Evolutionary conservation across 92 coral and sea anemone species (phyloP), one percentile per base, ranked within the genome.

Genomic region (Siderastrea radians): DNA sequence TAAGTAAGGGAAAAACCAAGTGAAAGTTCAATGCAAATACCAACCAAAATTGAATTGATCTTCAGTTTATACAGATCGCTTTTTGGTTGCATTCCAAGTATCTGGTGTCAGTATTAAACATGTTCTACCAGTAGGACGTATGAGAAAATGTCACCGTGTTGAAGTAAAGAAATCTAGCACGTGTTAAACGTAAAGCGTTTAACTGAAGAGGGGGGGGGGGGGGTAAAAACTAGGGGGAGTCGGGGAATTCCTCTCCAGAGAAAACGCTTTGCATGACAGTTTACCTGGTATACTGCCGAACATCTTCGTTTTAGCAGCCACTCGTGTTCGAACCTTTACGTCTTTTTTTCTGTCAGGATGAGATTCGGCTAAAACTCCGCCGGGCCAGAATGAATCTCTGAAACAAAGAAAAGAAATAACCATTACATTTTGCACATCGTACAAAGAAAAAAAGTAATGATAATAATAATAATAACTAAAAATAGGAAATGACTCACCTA

Each of bases 351-450:
- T 97, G 80, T 95, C 98, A 2, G 93, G 90, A n/a, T 93, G 83
- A 66, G 93, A 82, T 88, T 95, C 99, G 53, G 98, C 92, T 13
- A 97, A 93, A 72, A 95, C 93, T 68, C 98, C 99, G 5, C 98
- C 98, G 6, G 98, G 99, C 99, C 98, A 97, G 79, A 90, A 95
- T 0, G 99, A 96, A 87, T 97, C 98, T 77, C 99, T 96, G 16
- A 47, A 78, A 78, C 49, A 45, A 7, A 44, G 7, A 58, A 58
- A 38, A 52, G 43, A 13, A 54, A 10, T 17, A 7, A 45, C 44
- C 49, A 7, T 3, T 14, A 7, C 38, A 68, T 10, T 12, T 10
- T 58, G 13, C 62, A 10, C 15, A 58, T 1, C 15, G 10, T 12
- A 3, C 62, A 13, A 48, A 45, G 15, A 6, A 2, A 70, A 13